These are phyloP conservation scores for Catostomus latipinnis DNA, from an alignment of 2,797 vertebrate species.

Conservation along the genomic window DNA sequence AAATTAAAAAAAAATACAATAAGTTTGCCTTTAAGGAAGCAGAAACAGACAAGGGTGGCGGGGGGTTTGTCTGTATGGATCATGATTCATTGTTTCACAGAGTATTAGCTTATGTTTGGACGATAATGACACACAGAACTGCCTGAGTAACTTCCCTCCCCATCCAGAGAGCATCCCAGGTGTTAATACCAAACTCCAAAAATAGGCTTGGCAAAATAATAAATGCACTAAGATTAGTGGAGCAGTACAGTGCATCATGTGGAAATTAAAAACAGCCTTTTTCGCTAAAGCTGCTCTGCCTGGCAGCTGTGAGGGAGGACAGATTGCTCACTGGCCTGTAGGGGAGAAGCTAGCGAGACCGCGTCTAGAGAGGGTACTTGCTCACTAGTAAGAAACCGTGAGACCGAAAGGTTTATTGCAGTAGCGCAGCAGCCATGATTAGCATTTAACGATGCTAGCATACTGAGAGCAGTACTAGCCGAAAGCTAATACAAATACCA, in stretches of 20 bases:
- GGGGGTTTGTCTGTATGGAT: too few relatives aligned
- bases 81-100: background rate
- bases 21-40: too few relatives aligned
- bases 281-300: slow-evolving; percentile 42
- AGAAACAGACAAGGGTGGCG: too few relatives aligned
- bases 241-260: background rate
- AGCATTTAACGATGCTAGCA: slow-evolving; percentile 27
- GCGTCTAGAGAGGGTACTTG: slow-evolving; percentile 47
- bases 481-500: background rate
- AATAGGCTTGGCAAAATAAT: slow-evolving; percentile 11
- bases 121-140: too few relatives aligned
- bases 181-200: slow-evolving; percentile 9
- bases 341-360: slow-evolving; percentile 18
- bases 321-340: slow-evolving; percentile 42
- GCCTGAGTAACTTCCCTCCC: too few relatives aligned
- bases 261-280: background rate
- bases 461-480: background rate
- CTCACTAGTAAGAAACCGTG: slow-evolving; percentile 43
- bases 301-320: slow-evolving; percentile 28
- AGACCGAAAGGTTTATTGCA: slow-evolving; percentile 6
- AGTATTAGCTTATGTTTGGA: background rate
- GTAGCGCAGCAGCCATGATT: slow-evolving; percentile 16
- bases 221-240: slow-evolving; percentile 21
- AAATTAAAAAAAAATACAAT: too few relatives aligned
- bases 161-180: background rate